Evolutionary conservation across 2,888 invertebrate genomes (phyloP), one percentile per base, ranked within the genome.

Genomic region (Diaperis boleti): DNA sequence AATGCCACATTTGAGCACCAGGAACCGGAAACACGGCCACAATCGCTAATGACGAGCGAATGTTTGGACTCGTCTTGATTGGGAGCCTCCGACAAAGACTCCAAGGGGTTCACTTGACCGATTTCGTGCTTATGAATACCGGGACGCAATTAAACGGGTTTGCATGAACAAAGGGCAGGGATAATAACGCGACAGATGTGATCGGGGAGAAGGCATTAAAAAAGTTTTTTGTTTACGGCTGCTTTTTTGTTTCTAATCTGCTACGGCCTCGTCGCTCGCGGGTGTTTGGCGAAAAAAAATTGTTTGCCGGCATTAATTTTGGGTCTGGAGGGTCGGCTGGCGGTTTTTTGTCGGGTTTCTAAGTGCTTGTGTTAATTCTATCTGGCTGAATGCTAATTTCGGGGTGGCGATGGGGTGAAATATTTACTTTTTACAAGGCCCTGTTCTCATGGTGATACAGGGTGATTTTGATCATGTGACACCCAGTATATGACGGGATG

Each of bases 111-210:
- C 55, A 59, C 66, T 68, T 66, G 66, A 65, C 62, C 68, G 66
- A 64, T 59, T 64, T 57, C 65, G 65, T 65, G 69, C 65, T 62
- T 61, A 61, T 65, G 66, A 66, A 69, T 65, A 62, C 61, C 65
- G 52, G 65, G 44, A 33, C 29, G 61, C 65, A 69, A 69, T 69
- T 69, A 69, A 64, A 63, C 49, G 56, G 22, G 65, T 62, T 61
- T 47, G 61, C 44, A 50, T 26, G 63, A 52, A 68, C 64, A 66
- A 68, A 70, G 70, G 65, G 69, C 62, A 64, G 57, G 62, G 65
- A 62, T 61, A 65, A 69, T 68, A 70, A 69, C 67, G 70, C 72
- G 74, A 76, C 74, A 75, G 74, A 74, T 75, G 76, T 68, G 73
- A 73, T 70, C 66, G 67, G 64, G 64, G 70, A 69, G 67, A 70